phyloP scores from a whole-genome alignment of 2,888 invertebrate genomes.

The Hydrotaea diabolus region DNA sequence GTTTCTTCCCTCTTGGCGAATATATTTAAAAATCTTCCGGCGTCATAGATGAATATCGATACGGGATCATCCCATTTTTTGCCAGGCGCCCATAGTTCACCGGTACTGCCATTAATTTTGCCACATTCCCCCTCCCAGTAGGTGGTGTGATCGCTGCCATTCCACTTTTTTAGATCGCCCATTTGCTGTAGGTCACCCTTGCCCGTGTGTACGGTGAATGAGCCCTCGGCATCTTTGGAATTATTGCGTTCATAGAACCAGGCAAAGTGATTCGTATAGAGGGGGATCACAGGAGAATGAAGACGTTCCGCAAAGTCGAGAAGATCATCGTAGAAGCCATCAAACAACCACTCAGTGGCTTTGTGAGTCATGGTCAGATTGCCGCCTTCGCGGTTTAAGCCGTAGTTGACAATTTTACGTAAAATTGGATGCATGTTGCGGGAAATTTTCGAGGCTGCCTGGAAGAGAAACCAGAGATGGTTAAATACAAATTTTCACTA shows the following conservation, averaged over 20 bases:
- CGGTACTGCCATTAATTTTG: conserved; percentile 86
- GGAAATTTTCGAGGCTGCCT: conserved; percentile 85
- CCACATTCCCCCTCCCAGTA: conserved; percentile 85
- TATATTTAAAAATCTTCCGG: conserved; percentile 86
- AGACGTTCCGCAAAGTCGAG: conserved; percentile 83
- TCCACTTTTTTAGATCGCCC: conserved; percentile 87
- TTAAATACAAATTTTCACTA: too few species aligned
- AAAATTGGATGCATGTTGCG: conserved; percentile 80
- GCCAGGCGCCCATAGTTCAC: conserved; percentile 89
- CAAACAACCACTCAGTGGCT: conserved; percentile 86
- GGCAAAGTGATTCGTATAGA: conserved; percentile 89
- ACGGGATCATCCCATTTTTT: conserved; percentile 82
- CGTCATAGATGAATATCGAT: conserved; percentile 87
- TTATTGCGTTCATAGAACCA: conserved; percentile 91
- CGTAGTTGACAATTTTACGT: conserved; percentile 82
- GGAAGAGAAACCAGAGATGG: conserved; percentile 61
- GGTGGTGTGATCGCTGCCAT: conserved; percentile 82
- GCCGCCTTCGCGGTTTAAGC: conserved; percentile 82
- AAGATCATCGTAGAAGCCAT: conserved; percentile 89
- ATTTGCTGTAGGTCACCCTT: conserved; percentile 83
- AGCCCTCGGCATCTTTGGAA: conserved; percentile 87
- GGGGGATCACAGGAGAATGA: conserved; percentile 79
- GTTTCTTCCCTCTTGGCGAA: conserved; percentile 70
- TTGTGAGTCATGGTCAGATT: conserved; percentile 83
- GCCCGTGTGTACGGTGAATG: conserved; percentile 89